Evolutionary conservation across 1,140 invertebrate species (phyloP).

Genomic region (Trichomalopsis sarcophagae): DNA sequence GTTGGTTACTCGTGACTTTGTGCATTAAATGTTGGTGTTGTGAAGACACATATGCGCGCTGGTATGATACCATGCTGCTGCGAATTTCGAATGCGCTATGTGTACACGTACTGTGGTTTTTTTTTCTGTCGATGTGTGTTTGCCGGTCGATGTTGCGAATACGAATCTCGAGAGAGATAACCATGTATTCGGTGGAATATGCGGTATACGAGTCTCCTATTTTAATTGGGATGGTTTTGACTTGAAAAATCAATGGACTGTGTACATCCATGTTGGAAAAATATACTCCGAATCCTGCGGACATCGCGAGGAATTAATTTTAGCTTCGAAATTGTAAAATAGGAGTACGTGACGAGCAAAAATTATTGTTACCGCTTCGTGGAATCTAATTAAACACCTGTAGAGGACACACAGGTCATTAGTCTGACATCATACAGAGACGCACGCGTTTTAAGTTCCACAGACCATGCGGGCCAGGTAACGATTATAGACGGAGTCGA

Average conservation of each 20-base stretch:
- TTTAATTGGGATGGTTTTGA: too few species aligned
- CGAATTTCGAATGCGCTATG: background rate
- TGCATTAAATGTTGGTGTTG: slow-evolving; percentile 1
- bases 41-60: background rate
- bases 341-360: background rate
- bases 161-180: too few species aligned
- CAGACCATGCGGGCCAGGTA: background rate
- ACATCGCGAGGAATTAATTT: background rate
- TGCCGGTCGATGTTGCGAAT: background rate
- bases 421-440: background rate
- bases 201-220: too few species aligned
- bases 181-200: too few species aligned
- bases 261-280: too few species aligned
- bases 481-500: background rate
- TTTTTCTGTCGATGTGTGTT: background rate
- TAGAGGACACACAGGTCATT: background rate
- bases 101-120: background rate
- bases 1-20: background rate
- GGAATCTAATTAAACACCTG: background rate
- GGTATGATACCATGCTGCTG: too few species aligned
- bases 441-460: background rate
- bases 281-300: too few species aligned
- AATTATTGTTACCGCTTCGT: background rate
- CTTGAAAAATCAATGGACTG: too few species aligned
- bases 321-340: background rate